phyloP scores from a whole-genome alignment of 2,888 invertebrate genomes.

The Drosophila sordidula region DNA sequence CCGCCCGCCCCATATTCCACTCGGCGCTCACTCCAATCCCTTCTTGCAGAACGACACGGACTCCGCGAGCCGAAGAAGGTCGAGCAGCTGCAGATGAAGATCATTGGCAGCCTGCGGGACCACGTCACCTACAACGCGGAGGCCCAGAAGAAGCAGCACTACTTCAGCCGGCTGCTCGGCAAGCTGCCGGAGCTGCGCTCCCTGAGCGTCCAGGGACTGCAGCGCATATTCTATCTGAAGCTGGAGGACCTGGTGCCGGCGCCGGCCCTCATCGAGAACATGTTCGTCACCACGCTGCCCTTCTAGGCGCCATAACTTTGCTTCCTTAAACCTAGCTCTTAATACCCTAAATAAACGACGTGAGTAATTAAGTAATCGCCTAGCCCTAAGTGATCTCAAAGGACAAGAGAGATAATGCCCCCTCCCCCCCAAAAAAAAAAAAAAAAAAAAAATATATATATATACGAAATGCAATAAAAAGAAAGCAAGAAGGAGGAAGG shows the following conservation, averaged over 20 bases:
- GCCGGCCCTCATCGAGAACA: slow-evolving; percentile 96
- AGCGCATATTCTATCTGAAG: slow-evolving; percentile 97
- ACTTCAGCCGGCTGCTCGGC: slow-evolving; percentile 96
- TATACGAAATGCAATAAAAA: background rate
- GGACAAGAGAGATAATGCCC: background rate
- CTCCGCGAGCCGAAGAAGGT: slow-evolving; percentile 95
- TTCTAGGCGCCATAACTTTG: slow-evolving; percentile 87
- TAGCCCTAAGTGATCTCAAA: slow-evolving; percentile 38
- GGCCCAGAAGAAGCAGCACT: slow-evolving; percentile 95
- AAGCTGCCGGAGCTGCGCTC: slow-evolving; percentile 97
- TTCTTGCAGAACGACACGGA: slow-evolving; percentile 93
- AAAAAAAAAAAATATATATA: no score
- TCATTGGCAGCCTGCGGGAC: slow-evolving; percentile 97
- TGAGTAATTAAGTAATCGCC: slow-evolving; percentile 5
- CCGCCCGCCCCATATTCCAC: no score
- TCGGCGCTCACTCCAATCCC: background rate
- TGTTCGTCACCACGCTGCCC: slow-evolving; percentile 97
- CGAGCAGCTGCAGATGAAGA: slow-evolving; percentile 98
- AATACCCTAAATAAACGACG: slow-evolving; percentile 12
- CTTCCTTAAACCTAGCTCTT: slow-evolving; percentile 54
- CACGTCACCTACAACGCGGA: slow-evolving; percentile 97
- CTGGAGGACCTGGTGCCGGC: slow-evolving; percentile 96
- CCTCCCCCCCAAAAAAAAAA: no score
- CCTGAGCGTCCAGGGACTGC: slow-evolving; percentile 96
- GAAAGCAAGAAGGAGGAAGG: slow-evolving; percentile 2